Evolutionary conservation across 2,888 invertebrate genomes (phyloP), one percentile per base, ranked within the genome.

Genomic region (Diogma glabrata): DNA sequence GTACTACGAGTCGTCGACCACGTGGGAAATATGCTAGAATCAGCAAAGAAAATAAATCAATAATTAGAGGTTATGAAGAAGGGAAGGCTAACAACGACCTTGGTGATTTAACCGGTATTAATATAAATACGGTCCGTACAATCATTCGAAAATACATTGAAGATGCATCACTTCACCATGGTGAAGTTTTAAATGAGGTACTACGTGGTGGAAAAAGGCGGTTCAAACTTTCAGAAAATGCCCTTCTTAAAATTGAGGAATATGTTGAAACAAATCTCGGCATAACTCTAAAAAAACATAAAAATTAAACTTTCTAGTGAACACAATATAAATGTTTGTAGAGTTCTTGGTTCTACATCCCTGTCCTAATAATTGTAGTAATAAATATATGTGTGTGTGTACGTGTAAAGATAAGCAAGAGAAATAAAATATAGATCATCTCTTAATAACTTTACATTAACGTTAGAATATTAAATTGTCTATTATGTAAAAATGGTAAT

Each of bases 1-100:
- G 33, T 33, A n/a, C 33, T 10, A 16, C 8, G 17, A 6, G 16
- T 17, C 36, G 36, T 14, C 14, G 36, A 10, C 38, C 3, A 17
- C 38, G 38, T 17, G 38, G 38, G 19, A 40, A 40, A 40, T 40
- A 40, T 40, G 17, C 10, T 40, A 40, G 19, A 40, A 20, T 19
- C 38, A 40, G 19, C 38, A 40, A 10, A n/a, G 38, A 40, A 40
- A 40, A 40, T 19, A 19, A 19, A 40, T 3, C 19, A 10, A 40
- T 17, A 40, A 40, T 40, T 17, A 40, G 38, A 40, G 19, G 17
- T 9, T 40, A 19, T 19, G 38, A 40, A 40, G 38, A 40, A 4
- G 12, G 9, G n/a, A 4, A 4, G n/a, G 16, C 33, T 10, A 33
- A 14, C 12, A 33, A 12, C 19, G 19, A 40, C 8, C 38, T 40